A percentile compares a stretch with the other conserved stretches of the same genome.
These are phyloP conservation scores for Reticulitermes speratus DNA, from an alignment of 1,140 invertebrate species.

Conservation along the genomic window DNA sequence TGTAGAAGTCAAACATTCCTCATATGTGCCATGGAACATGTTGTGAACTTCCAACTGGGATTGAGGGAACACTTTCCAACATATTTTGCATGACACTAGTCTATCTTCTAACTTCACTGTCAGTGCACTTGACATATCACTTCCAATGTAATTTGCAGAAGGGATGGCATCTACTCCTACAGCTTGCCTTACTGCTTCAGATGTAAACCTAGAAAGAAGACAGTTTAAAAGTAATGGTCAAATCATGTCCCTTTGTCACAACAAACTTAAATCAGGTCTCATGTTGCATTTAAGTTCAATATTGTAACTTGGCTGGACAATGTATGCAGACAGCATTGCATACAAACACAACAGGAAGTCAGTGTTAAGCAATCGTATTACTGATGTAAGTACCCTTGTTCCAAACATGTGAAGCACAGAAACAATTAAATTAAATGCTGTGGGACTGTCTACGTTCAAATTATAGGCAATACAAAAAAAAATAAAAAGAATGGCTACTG, in stretches of 20 bases:
- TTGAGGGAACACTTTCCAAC: not conserved
- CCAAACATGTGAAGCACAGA: not conserved
- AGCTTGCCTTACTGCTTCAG: not conserved
- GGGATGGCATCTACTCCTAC: not conserved
- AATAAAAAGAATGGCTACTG: too few species aligned
- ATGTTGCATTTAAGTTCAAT: not conserved
- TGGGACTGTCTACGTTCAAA: too few species aligned
- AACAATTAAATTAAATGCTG: not conserved
- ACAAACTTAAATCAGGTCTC: not conserved
- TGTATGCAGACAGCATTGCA: too few species aligned
- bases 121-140: not conserved
- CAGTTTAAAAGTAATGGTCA: slow-evolving; percentile 1
- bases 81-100: not conserved
- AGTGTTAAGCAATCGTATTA: too few species aligned
- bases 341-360: too few species aligned
- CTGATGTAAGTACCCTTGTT: not conserved
- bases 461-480: too few species aligned
- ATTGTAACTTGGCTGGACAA: too few species aligned
- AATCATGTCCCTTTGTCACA: not conserved
- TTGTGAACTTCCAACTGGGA: not conserved
- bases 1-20: not conserved
- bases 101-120: not conserved
- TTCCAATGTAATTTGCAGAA: not conserved
- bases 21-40: not conserved
- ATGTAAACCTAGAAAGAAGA: slow-evolving; percentile 25